phyloP scores from a whole-genome alignment of 2,113 vertebrate genomes.

The Puffinus mauretanicus region DNA sequence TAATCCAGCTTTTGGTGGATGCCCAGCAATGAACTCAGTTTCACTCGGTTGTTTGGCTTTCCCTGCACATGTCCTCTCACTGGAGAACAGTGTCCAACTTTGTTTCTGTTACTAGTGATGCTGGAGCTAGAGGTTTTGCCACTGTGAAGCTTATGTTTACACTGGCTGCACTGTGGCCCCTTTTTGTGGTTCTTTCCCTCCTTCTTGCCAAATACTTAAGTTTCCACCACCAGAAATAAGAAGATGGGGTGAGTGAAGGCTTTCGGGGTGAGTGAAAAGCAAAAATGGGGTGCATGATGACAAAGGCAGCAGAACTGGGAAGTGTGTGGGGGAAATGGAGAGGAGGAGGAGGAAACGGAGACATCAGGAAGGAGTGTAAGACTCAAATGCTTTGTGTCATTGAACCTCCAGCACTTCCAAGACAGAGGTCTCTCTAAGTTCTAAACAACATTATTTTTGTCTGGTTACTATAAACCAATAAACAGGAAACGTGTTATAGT shows the following conservation, averaged over 20 bases:
- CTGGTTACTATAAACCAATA: constrained; percentile 39
- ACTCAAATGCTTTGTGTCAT: background rate
- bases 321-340: background rate
- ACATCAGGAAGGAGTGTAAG: background rate
- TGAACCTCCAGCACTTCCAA: background rate
- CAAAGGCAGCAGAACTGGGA: background rate
- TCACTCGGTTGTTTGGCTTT: background rate
- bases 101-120: background rate
- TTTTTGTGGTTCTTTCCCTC: background rate
- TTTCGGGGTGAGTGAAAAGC: background rate
- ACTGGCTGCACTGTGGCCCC: background rate
- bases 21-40: background rate
- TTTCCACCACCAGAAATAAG: background rate
- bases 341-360: background rate
- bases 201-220: background rate
- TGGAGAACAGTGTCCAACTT: background rate
- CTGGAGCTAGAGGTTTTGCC: background rate
- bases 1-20: background rate
- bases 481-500: constrained; percentile 56
- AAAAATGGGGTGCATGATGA: background rate
- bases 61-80: background rate
- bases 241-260: background rate
- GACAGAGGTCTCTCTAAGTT: background rate
- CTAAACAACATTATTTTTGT: constrained; percentile 51
- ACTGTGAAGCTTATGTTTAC: background rate